These are phyloP conservation scores for Gorsachius goisagi DNA, from an alignment of 2,113 vertebrate species.

Conservation along the genomic window DNA sequence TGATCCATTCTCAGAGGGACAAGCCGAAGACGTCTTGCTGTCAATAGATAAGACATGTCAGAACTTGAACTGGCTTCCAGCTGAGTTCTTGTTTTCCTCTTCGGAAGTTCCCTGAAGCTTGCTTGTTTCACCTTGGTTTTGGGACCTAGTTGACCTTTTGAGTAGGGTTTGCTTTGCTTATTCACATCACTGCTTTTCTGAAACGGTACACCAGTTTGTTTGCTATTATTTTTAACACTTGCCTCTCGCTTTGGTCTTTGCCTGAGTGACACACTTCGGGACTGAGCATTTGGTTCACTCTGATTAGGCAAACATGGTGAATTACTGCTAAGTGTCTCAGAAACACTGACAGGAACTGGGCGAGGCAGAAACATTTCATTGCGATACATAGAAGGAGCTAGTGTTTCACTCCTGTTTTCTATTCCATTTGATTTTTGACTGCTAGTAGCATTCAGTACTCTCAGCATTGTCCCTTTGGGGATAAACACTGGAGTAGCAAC, in stretches of 20 bases:
- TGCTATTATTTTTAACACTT: not conserved
- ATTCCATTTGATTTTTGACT: conserved; percentile 1
- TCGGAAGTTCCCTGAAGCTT: conserved; percentile 65
- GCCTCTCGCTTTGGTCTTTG: conserved; percentile 62
- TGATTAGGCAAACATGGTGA: not conserved
- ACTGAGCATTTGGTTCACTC: not conserved
- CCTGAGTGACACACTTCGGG: not conserved
- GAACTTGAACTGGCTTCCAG: conserved; percentile 2
- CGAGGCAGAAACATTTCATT: conserved; percentile 59
- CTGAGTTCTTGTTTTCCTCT: conserved; percentile 56
- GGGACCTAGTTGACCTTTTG: not conserved
- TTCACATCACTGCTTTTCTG: not conserved
- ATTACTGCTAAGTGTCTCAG: not conserved
- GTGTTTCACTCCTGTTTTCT: not conserved
- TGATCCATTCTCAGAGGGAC: conserved; percentile 83
- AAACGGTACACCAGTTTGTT: not conserved
- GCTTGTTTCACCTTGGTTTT: conserved; percentile 64
- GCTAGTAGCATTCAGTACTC: conserved; percentile 67
- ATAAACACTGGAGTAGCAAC: conserved; percentile 72
- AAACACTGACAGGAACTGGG: conserved; percentile 29
- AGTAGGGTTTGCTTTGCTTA: conserved; percentile 36
- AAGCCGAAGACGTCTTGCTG: conserved; percentile 75
- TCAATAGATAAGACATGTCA: conserved; percentile 48
- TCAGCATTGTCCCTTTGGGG: conserved; percentile 76
- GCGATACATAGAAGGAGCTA: not conserved